These are phyloP conservation scores for Lepidurus apus DNA, from an alignment of 1,140 invertebrate species.

Conservation along the genomic window DNA sequence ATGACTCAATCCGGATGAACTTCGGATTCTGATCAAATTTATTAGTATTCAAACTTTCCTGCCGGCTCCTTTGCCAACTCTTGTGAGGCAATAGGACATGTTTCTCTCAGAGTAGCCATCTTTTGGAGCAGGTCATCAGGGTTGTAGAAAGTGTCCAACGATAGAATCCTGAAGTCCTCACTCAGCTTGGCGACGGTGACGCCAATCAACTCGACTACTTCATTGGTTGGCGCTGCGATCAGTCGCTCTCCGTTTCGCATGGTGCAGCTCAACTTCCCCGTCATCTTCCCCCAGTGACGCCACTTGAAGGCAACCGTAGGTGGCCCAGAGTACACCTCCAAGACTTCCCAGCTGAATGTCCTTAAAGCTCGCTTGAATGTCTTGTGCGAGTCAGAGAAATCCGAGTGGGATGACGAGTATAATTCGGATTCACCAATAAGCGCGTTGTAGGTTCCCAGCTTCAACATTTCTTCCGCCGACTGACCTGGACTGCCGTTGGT, in stretches of 20 bases:
- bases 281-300: conserved; percentile 37
- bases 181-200: conserved; percentile 22
- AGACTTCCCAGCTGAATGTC: conserved; percentile 33
- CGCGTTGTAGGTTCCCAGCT: conserved; percentile 35
- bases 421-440: conserved; percentile 34
- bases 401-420: conserved; percentile 25
- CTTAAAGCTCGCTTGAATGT: conserved; percentile 32
- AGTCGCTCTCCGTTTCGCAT: conserved; percentile 33
- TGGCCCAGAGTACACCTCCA: conserved; percentile 35
- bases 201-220: conserved; percentile 31
- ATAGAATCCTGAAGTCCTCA: conserved; percentile 33
- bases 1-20: no score
- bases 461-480: conserved; percentile 19
- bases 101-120: conserved; percentile 28
- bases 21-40: no score
- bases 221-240: conserved; percentile 10
- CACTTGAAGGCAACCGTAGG: conserved; percentile 36
- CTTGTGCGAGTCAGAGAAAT: conserved; percentile 29
- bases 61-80: neutral
- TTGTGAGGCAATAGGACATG: neutral
- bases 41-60: neutral
- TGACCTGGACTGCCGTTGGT: conserved; percentile 30
- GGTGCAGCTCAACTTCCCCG: conserved; percentile 31
- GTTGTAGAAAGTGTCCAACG: conserved; percentile 34
- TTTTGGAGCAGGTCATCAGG: conserved; percentile 34